Evolutionary conservation across 2,888 invertebrate genomes (phyloP), one percentile per base, ranked within the genome.

Genomic region (Eurytoma californica): DNA sequence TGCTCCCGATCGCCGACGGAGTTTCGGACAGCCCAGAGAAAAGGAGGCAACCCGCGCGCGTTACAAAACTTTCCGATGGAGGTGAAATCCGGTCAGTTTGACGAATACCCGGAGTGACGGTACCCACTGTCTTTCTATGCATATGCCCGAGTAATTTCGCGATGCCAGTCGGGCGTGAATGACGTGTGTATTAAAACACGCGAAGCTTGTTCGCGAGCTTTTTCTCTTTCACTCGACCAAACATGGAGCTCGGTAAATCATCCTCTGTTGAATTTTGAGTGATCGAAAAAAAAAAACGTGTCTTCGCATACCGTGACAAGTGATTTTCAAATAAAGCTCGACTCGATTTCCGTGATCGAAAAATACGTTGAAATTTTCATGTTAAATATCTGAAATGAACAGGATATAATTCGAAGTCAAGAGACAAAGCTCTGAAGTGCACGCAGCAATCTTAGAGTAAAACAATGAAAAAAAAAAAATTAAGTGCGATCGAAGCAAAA

Each of bases 1-100:
- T 16, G n/a, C 53, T 3, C 53, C 16, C 16, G 51, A 51, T 13
- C 51, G 51, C 3, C 14, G 24, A 14, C 51, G 51, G 14, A 51
- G 51, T 51, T 13, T 51, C 14, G 14, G 12, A 3, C 49, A 14
- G 1, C 51, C 7, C 51, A 14, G 14, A 14, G 51, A 51, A 51
- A 51, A 12, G 39, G 3, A 18, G 51, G 53, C 14, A 4, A 14
- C 51, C 20, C 16, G n/a, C 14, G 47, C 60, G 18, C 13, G 24
- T 24, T 24, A 57, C n/a, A 13, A 73, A 65, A 73, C 65, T 47
- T 66, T 65, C 47, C 3, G 58, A 66, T 18, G 47, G 14, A 24
- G 58, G 63, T 49, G 49, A 70, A 70, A 70, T 57, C 70, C 76
- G 76, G 63, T 65, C 76, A 65, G 57, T 69, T 70, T 70, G 57